Percentiles rank a stretch among this genome's conserved stretches.
Evolutionary conservation across 2,113 vertebrate species (phyloP).

Genomic region (Neolamprologus fasciatus): DNA sequence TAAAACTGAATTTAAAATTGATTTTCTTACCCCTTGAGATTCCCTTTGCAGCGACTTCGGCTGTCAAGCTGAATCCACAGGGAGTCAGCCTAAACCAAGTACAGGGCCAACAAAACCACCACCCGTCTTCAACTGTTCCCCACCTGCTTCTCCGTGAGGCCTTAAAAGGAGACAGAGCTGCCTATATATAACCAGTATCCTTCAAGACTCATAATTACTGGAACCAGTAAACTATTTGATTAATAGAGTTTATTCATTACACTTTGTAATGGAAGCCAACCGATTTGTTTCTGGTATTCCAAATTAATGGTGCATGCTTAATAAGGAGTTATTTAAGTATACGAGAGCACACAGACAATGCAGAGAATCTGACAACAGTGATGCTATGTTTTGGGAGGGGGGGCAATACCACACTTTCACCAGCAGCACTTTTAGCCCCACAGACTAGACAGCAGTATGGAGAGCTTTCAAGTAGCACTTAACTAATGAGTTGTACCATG

Average conservation of each 20-base stretch:
- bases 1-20: neutral
- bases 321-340: neutral
- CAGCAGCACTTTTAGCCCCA: neutral
- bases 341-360: neutral
- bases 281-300: neutral
- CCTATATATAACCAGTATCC: conserved; percentile 69
- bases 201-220: conserved; percentile 42
- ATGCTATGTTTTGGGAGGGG: neutral
- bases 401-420: neutral
- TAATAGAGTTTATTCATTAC: neutral
- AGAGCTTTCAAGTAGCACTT: neutral
- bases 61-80: conserved; percentile 65
- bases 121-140: conserved; percentile 46
- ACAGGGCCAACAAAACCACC: conserved; percentile 56
- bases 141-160: conserved; percentile 49
- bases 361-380: neutral
- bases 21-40: conserved; percentile 62
- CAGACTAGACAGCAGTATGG: neutral
- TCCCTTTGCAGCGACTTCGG: conserved; percentile 52
- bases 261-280: neutral
- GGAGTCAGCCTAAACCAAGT: conserved; percentile 65
- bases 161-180: conserved; percentile 63
- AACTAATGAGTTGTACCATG: neutral
- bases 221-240: conserved; percentile 18
- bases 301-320: neutral